Conservation (phyloP, 2,797 vertebrate genomes). For the Myotis findleyi region DNA sequence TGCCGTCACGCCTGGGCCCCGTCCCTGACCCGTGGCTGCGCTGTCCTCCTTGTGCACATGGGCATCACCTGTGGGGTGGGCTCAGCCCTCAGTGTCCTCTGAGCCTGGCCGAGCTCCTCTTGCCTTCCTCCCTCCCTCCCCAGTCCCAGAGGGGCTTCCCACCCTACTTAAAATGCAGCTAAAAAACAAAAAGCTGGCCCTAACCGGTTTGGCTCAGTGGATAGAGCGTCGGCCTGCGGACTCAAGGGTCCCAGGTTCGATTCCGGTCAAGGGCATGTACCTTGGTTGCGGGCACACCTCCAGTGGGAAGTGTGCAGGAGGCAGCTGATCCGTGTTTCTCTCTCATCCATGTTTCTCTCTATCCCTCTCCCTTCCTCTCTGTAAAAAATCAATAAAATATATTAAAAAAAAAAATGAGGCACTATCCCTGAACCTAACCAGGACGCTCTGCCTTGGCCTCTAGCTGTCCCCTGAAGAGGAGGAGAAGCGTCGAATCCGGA, state of each 20-base stretch:
- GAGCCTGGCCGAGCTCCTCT: background rate
- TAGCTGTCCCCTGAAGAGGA: constrained; percentile 99
- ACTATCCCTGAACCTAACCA: background rate
- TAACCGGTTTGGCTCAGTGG: no score
- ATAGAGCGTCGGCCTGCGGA: no score
- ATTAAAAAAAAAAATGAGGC: background rate
- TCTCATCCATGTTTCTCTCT: no score
- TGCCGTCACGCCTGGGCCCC: background rate
- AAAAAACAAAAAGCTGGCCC: background rate
- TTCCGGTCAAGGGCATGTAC: no score
- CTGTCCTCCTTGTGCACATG: background rate
- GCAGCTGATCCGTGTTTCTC: no score
- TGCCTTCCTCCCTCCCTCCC: background rate
- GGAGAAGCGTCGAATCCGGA: constrained; percentile 97
- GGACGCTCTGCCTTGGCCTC: constrained; percentile 78
- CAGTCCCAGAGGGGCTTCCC: background rate
- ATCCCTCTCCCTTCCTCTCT: no score
- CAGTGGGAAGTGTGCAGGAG: no score
- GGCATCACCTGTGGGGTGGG: background rate
- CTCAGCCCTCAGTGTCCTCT: background rate
- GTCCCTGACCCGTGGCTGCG: background rate
- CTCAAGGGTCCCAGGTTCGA: no score
- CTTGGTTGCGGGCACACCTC: no score
- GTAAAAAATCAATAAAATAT: no score
- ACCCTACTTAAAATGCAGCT: background rate